phyloP scores from a whole-genome alignment of 2,888 invertebrate genomes.

The Caenorhabditis sp. region DNA sequence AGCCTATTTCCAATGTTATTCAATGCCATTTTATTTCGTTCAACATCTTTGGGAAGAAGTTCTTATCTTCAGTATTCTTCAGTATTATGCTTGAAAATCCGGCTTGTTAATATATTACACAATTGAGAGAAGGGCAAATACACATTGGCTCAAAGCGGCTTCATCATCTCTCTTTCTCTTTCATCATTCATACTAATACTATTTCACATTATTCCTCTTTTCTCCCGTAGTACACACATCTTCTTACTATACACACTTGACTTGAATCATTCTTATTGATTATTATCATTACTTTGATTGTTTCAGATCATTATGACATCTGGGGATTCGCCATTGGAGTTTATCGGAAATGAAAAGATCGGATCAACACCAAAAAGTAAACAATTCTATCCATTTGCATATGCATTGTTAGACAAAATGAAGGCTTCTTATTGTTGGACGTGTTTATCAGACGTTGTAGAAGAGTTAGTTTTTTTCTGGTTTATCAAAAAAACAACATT shows the following conservation, averaged over 20 bases:
- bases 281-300: slow-evolving; percentile 1
- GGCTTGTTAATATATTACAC: neutral
- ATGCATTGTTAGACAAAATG: slow-evolving; percentile 53
- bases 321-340: slow-evolving; percentile 35
- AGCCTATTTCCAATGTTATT: too few relatives aligned
- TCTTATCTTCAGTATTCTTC: neutral
- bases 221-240: slow-evolving; percentile 13
- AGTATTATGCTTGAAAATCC: neutral
- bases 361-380: slow-evolving; percentile 38
- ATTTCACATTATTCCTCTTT: neutral
- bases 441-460: slow-evolving; percentile 55
- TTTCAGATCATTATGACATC: slow-evolving; percentile 19
- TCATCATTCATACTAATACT: neutral
- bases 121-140: neutral
- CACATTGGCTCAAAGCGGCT: neutral
- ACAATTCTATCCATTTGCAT: slow-evolving; percentile 70
- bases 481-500: too few relatives aligned
- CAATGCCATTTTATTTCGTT: too few relatives aligned
- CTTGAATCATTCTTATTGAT: slow-evolving; percentile 5
- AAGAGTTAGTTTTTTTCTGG: slow-evolving; percentile 45
- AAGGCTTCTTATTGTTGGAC: slow-evolving; percentile 65
- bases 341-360: slow-evolving; percentile 39
- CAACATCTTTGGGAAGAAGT: too few relatives aligned
- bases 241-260: slow-evolving; percentile 1
- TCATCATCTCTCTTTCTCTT: neutral